Base-by-base conservation (phyloP, 1,140 invertebrate species). In the Pissodes strobi region DNA sequence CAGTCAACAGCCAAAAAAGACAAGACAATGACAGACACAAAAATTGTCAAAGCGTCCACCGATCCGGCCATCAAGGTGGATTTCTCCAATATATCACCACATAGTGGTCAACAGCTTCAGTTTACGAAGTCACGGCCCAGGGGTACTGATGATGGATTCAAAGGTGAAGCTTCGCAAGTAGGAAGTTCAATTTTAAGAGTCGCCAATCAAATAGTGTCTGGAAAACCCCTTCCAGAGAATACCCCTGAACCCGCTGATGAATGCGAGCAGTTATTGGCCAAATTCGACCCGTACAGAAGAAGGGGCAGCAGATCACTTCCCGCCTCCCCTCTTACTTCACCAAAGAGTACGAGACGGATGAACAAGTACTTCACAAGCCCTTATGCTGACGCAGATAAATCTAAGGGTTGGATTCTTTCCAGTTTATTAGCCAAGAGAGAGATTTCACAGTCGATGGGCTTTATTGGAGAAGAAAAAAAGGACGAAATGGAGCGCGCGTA, bases 181-280 rank as follows among this genome's bases (percentile, higher is more conserved):
- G 88, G 88, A 49, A 86, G 81, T 61, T 90, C 88, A 1, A 85
- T 90, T 23, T 84, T 89, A 62, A 82, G 84, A 71, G 87, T 91
- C 43, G 89, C 88, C 0, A 85, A 85, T 69, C 85, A 88, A 74
- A 89, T 90, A 81, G 86, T 90, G 74, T 82, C 84, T 9, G 80
- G 75, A 53, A 82, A 80, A 66, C 68, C 74, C 8, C 64, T 71
- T n/a, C 77, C 77, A 6, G 69, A 69, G 15, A 72, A 72, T 22
- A 66, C 68, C 22, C 38, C 68, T 10, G 1, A 62, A 63, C 2
- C 78, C 73, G 52, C 76, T 69, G 30, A 74, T 18, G 59, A 74
- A 37, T 51, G 78, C 51, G 66, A 74, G 19, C 58, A 64, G 59
- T 59, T 62, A 1, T 60, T 71, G 18, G 52, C 64, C 64, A 70